phyloP scores from a whole-genome alignment of 1,140 invertebrate species.

The Polypedilum vanderplanki region DNA sequence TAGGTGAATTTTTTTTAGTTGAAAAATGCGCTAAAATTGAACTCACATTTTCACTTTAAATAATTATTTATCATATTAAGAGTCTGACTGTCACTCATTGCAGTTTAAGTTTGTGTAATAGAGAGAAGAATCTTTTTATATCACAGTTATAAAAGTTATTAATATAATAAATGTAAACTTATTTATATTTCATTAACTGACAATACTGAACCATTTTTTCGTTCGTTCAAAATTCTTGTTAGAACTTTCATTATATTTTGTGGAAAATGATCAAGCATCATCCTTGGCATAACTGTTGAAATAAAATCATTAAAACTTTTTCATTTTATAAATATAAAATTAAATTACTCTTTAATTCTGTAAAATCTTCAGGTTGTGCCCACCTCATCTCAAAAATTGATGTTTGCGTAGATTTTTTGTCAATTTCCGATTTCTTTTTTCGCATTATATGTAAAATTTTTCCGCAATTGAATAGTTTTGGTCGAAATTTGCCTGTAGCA shows the following conservation, averaged over 20 bases:
- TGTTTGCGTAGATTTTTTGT: constrained; percentile 52
- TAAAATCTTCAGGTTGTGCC: constrained; percentile 66
- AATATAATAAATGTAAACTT: neutral
- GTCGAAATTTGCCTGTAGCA: constrained; percentile 57
- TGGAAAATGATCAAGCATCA: constrained; percentile 67
- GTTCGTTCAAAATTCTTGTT: constrained; percentile 52
- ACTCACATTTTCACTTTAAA: neutral
- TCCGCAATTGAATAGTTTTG: constrained; percentile 56
- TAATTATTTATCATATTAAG: neutral
- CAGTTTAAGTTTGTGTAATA: neutral
- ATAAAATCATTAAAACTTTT: neutral
- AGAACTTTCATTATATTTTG: constrained; percentile 61
- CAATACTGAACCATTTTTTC: neutral
- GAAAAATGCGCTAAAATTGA: no score
- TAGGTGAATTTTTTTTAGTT: no score
- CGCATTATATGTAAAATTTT: constrained; percentile 64
- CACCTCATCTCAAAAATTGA: constrained; percentile 65
- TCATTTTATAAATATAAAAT: neutral
- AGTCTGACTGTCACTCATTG: neutral
- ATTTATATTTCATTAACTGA: neutral
- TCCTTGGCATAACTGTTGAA: constrained; percentile 58
- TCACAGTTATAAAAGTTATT: neutral
- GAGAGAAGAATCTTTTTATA: neutral
- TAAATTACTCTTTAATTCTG: constrained; percentile 51
- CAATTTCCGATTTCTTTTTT: constrained; percentile 57